Evolutionary conservation across 2,797 vertebrate species (phyloP).

Genomic region (Chrosomus eos): DNA sequence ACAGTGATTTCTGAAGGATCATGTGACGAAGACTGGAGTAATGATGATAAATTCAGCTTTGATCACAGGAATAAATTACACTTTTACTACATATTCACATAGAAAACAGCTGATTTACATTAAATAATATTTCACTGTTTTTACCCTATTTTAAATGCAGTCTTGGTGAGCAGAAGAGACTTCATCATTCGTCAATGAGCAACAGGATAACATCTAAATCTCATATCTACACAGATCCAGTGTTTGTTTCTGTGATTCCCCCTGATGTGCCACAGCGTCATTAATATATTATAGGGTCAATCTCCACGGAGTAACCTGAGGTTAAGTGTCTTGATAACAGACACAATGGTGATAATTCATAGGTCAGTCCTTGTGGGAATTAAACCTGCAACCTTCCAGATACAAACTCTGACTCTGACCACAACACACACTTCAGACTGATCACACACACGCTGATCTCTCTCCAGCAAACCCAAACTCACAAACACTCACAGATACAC

Average conservation of each 20-base stretch:
- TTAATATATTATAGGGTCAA: constrained; percentile 1
- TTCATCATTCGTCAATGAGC: not conserved
- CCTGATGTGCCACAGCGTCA: not conserved
- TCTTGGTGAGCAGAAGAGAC: not conserved
- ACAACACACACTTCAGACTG: not conserved
- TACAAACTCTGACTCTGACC: not conserved
- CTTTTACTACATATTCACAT: not conserved
- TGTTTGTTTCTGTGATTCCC: not conserved
- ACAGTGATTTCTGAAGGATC: not conserved
- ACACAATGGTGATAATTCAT: constrained; percentile 3
- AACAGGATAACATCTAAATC: not conserved
- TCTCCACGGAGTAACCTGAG: constrained; percentile 18
- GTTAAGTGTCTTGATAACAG: constrained; percentile 24
- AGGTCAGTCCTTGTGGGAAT: constrained; percentile 10
- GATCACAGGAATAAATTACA: no score
- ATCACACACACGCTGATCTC: not conserved
- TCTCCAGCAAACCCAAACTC: not conserved
- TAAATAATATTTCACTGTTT: not conserved
- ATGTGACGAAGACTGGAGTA: not conserved
- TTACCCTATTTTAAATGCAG: not conserved
- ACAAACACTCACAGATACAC: not conserved
- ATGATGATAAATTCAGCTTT: not conserved
- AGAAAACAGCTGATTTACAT: rapidly evolving
- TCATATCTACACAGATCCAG: not conserved
- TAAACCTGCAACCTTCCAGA: not conserved